These are phyloP conservation scores for Polypterus senegalus DNA, from an alignment of 2,113 vertebrate genomes.

Conservation along the genomic window DNA sequence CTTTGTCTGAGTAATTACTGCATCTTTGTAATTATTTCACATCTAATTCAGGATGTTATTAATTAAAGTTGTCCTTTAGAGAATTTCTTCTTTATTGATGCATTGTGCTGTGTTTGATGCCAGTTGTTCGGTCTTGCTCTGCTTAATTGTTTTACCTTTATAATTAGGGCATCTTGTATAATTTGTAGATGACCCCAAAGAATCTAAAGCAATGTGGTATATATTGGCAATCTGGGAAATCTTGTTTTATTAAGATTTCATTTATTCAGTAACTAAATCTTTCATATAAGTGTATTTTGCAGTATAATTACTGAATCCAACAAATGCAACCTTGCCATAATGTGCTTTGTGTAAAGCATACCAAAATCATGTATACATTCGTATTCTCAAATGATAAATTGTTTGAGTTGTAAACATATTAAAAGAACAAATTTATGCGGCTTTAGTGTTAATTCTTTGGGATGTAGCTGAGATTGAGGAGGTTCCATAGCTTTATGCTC, in stretches of 20 bases:
- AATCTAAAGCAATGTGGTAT: background rate
- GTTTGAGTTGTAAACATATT: too few species aligned
- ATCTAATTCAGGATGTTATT: conserved; percentile 3
- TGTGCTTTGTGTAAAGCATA: too few species aligned
- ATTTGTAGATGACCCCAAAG: conserved; percentile 2
- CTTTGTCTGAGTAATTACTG: background rate
- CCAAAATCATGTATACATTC: too few species aligned
- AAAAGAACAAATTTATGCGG: too few species aligned
- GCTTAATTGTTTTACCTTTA: background rate
- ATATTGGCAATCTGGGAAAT: background rate
- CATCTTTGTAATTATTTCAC: background rate
- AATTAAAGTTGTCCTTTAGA: conserved; percentile 3
- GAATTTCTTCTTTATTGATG: background rate
- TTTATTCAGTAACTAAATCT: too few species aligned
- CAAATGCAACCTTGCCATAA: too few species aligned
- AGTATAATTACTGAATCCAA: too few species aligned
- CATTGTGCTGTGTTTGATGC: background rate
- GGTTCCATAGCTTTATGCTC: too few species aligned
- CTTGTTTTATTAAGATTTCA: background rate
- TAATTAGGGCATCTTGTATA: background rate
- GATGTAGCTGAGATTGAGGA: too few species aligned
- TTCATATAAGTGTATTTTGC: too few species aligned
- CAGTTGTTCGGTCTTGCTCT: background rate
- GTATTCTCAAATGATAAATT: too few species aligned
- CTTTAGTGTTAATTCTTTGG: too few species aligned